These are phyloP conservation scores for Aphelinus certus DNA, from an alignment of 1,140 invertebrate species.

Conservation along the genomic window DNA sequence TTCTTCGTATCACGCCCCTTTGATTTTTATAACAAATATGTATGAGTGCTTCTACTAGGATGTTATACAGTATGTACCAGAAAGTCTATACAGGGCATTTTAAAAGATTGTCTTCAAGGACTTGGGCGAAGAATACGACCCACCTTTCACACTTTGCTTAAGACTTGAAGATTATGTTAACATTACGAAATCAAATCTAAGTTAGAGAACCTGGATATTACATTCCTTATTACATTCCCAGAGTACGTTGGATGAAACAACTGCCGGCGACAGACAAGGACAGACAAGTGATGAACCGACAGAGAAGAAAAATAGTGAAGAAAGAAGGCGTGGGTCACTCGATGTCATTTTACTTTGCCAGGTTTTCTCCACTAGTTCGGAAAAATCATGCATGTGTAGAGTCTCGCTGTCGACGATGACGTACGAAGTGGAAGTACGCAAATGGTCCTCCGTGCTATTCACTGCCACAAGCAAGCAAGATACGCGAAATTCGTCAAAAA, in stretches of 20 bases:
- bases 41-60: no score
- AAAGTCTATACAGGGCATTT: no score
- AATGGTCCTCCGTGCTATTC: constrained; percentile 27
- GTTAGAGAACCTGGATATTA: background rate
- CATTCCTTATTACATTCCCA: no score
- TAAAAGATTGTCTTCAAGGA: no score
- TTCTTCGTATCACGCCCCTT: no score
- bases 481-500: constrained; percentile 44
- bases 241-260: background rate
- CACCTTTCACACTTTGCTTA: background rate
- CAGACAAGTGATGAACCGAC: background rate
- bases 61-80: no score
- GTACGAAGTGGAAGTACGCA: constrained; percentile 28
- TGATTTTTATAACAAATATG: no score
- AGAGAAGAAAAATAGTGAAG: constrained; percentile 21
- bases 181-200: constrained; percentile 31
- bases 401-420: constrained; percentile 14
- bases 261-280: background rate
- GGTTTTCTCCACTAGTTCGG: constrained; percentile 6
- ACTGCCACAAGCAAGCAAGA: constrained; percentile 23
- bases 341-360: constrained; percentile 17
- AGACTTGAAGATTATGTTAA: constrained; percentile 27
- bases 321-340: constrained; percentile 9
- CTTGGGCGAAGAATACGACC: background rate
- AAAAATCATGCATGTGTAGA: constrained; percentile 36